phyloP scores from a whole-genome alignment of 2,888 invertebrate genomes.

The Proisotoma minuta region DNA sequence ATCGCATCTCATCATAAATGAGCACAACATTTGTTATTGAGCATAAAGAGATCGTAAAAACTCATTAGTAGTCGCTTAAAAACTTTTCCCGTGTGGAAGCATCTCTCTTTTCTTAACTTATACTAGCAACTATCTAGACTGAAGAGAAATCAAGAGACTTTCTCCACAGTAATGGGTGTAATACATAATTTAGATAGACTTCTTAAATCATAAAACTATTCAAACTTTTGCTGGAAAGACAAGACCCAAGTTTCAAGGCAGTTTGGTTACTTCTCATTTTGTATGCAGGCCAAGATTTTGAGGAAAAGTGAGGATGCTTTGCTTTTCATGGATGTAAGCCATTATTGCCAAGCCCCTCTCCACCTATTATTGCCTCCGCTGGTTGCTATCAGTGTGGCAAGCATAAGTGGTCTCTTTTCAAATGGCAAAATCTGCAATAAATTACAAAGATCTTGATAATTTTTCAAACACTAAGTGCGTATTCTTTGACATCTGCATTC shows the following conservation, averaged over 20 bases:
- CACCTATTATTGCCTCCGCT: no score
- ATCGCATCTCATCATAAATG: slow-evolving; percentile 4
- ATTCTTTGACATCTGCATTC: slow-evolving; percentile 38
- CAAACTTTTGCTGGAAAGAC: slow-evolving; percentile 5
- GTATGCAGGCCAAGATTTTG: slow-evolving; percentile 9
- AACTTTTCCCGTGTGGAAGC: slow-evolving; percentile 8
- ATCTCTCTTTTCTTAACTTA: no score
- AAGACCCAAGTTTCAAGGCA: not conserved
- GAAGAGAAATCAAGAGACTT: slow-evolving; percentile 7
- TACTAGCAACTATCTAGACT: not conserved
- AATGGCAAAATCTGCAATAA: slow-evolving; percentile 35
- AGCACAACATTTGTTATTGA: slow-evolving; percentile 13
- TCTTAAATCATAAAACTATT: slow-evolving; percentile 20
- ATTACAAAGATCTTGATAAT: slow-evolving; percentile 43
- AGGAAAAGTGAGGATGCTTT: not conserved
- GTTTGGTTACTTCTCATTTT: slow-evolving; percentile 5
- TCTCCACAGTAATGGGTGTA: slow-evolving; percentile 7
- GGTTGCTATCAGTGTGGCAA: not conserved
- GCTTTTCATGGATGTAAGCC: no score
- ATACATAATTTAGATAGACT: slow-evolving; percentile 18
- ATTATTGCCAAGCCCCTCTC: no score
- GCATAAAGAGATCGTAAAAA: slow-evolving; percentile 12
- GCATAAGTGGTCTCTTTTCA: slow-evolving; percentile 10
- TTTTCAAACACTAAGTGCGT: slow-evolving; percentile 42
- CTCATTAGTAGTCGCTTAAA: slow-evolving; percentile 16